phyloP scores from a whole-genome alignment of 2,113 vertebrate genomes.

The Scophthalmus maximus region DNA sequence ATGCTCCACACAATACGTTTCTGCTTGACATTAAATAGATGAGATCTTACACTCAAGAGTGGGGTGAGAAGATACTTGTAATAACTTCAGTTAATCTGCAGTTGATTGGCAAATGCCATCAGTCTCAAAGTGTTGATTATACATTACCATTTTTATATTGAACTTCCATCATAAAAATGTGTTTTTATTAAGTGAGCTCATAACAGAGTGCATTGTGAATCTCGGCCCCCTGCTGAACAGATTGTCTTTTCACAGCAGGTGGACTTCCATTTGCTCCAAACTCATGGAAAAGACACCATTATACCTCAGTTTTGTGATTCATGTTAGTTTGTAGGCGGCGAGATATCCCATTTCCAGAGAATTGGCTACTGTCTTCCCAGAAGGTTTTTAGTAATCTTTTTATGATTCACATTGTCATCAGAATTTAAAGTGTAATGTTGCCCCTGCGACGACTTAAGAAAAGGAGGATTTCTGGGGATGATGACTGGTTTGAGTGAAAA shows the following conservation, averaged over 20 bases:
- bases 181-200: conserved; percentile 85
- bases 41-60: conserved; percentile 38
- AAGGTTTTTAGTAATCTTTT: conserved; percentile 60
- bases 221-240: conserved; percentile 73
- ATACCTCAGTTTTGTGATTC: conserved; percentile 83
- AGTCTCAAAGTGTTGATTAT: conserved; percentile 75
- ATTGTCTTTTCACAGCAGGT: conserved; percentile 85
- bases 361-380: conserved; percentile 46
- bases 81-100: conserved; percentile 50
- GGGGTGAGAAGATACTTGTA: conserved; percentile 42
- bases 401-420: conserved; percentile 59
- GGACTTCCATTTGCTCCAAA: conserved; percentile 79
- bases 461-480: conserved; percentile 11
- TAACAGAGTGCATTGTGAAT: conserved; percentile 74
- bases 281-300: conserved; percentile 88
- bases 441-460: conserved; percentile 25
- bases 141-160: conserved; percentile 76
- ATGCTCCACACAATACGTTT: conserved; percentile 20
- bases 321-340: conserved; percentile 75
- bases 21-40: conserved; percentile 61
- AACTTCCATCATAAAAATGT: conserved; percentile 79
- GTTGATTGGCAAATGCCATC: conserved; percentile 77
- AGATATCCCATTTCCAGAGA: conserved; percentile 66
- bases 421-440: conserved; percentile 47
- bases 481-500: conserved; percentile 15